phyloP scores from a whole-genome alignment of 2,113 vertebrate species.

The Pseudonaja textilis region DNA sequence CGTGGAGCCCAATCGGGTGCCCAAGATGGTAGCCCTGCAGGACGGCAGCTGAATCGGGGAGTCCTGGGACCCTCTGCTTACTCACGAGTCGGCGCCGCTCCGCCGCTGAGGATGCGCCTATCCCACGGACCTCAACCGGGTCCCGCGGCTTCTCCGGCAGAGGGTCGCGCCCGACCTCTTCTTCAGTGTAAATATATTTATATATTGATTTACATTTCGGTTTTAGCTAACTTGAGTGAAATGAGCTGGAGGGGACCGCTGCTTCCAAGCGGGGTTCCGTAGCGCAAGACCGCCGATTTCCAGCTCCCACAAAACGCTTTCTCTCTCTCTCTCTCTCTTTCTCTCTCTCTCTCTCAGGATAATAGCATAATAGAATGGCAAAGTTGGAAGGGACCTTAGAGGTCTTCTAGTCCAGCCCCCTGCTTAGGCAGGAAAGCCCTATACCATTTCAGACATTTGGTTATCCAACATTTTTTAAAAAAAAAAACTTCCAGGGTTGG shows the following conservation, averaged over 20 bases:
- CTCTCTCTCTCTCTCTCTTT: background rate
- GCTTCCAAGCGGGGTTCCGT: background rate
- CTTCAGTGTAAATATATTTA: background rate
- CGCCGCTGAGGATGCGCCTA: background rate
- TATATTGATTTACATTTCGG: background rate
- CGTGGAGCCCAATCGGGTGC: background rate
- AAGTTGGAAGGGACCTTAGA: background rate
- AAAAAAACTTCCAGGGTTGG: background rate
- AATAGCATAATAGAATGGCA: background rate
- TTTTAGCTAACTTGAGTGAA: background rate
- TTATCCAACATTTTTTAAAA: too few relatives aligned
- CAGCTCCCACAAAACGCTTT: background rate
- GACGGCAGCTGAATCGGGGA: background rate
- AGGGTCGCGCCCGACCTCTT: background rate
- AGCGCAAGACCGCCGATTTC: background rate
- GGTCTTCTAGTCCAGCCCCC: background rate
- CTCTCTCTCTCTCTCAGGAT: background rate
- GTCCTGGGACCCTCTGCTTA: background rate
- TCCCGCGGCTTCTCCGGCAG: background rate
- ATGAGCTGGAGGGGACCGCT: background rate
- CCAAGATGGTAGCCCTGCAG: background rate
- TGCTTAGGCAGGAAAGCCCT: background rate
- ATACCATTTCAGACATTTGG: too few relatives aligned
- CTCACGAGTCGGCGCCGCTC: background rate
- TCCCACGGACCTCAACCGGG: background rate